phyloP scores from a whole-genome alignment of 2,888 invertebrate species.

The Prostheceraeus crozeri region DNA sequence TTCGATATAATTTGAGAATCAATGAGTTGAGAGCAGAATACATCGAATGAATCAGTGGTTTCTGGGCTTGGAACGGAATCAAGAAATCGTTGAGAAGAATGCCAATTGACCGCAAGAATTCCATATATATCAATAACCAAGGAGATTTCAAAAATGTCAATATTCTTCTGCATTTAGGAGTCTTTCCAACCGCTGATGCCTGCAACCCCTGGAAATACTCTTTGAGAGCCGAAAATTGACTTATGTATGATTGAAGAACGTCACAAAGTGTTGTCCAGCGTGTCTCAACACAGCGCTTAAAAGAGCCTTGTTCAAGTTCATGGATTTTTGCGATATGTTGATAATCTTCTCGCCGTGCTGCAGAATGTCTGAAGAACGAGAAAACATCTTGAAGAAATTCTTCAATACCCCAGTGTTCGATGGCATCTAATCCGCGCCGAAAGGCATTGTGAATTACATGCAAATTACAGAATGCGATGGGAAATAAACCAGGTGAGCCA shows the following conservation, averaged over 20 bases:
- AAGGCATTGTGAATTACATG: conserved; percentile 15
- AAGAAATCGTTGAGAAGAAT: conserved; percentile 14
- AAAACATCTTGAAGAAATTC: neutral
- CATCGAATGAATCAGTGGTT: conserved; percentile 12
- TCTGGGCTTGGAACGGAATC: neutral
- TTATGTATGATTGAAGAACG: conserved; percentile 2
- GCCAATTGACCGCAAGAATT: conserved; percentile 14
- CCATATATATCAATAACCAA: conserved; percentile 11
- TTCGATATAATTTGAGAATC: neutral
- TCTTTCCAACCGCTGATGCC: no score
- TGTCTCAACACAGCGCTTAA: conserved; percentile 6
- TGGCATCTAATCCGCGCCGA: neutral
- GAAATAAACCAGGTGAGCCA: conserved; percentile 21
- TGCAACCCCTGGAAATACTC: no score
- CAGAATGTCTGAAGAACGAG: conserved; percentile 15
- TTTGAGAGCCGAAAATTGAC: conserved; percentile 5
- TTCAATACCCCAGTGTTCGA: conserved; percentile 8
- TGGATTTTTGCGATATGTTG: neutral
- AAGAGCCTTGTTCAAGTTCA: conserved; percentile 17
- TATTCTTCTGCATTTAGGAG: neutral
- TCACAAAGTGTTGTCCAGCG: conserved; percentile 3
- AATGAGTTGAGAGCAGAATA: neutral
- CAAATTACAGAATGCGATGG: neutral
- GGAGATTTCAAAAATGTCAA: conserved; percentile 6
- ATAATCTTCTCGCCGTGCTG: conserved; percentile 19